A percentile compares a stretch with the other conserved stretches of the same genome.
Conservation (phyloP, 2,797 vertebrate species). For the Typhlichthys subterraneus region DNA sequence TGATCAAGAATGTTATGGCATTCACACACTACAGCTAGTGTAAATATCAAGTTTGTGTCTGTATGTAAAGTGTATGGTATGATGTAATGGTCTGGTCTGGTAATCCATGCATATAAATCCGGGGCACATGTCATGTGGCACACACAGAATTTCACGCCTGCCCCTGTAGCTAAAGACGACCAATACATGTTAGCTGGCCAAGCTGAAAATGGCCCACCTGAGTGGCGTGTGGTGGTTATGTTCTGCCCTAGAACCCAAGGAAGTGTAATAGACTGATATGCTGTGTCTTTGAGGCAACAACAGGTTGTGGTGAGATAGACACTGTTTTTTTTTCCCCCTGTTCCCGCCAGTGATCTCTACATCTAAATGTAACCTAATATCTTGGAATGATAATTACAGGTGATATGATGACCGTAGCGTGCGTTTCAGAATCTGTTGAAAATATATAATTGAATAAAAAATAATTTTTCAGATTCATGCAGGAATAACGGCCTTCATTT, state of each 20-base stretch:
- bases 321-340: constrained; percentile 2
- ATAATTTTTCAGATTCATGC: neutral
- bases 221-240: constrained; percentile 15
- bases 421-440: neutral
- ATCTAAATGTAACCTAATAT: constrained; percentile 2
- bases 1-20: neutral
- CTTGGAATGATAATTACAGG: neutral
- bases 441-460: too few relatives aligned
- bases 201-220: constrained; percentile 35
- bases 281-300: constrained; percentile 38
- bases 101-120: constrained; percentile 59
- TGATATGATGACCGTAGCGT: neutral
- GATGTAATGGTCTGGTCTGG: constrained; percentile 20
- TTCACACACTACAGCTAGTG: neutral
- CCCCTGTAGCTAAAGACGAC: constrained; percentile 44
- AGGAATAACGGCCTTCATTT: neutral
- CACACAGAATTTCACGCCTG: constrained; percentile 48
- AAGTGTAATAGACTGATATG: constrained; percentile 26
- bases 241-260: constrained; percentile 33
- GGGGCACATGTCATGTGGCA: constrained; percentile 44
- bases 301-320: neutral
- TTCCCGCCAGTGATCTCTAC: constrained; percentile 14
- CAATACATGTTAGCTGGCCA: constrained; percentile 33
- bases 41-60: constrained; percentile 30
- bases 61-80: constrained; percentile 13